These are phyloP conservation scores for Oeneis ivallda DNA, from an alignment of 2,888 invertebrate genomes.

Conservation along the genomic window DNA sequence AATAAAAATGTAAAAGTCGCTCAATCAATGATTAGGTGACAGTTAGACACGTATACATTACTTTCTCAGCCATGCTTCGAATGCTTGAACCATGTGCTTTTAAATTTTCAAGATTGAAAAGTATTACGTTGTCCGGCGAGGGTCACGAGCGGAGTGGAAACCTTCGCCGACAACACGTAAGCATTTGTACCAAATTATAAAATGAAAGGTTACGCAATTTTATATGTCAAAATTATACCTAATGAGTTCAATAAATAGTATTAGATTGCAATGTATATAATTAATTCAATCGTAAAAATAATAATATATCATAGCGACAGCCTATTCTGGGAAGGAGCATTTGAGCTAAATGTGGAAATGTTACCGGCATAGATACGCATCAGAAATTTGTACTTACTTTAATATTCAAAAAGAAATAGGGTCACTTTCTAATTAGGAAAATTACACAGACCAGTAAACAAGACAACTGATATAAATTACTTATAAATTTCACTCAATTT, in stretches of 20 bases:
- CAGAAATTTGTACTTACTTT: constrained; percentile 61
- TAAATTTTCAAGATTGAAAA: constrained; percentile 49
- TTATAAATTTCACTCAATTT: constrained; percentile 71
- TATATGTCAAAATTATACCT: constrained; percentile 51
- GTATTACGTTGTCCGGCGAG: constrained; percentile 55
- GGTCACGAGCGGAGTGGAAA: constrained; percentile 75
- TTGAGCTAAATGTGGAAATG: constrained; percentile 61
- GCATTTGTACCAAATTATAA: constrained; percentile 71
- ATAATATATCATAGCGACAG: constrained; percentile 8
- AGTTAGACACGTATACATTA: constrained; percentile 49
- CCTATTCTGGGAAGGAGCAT: constrained; percentile 43
- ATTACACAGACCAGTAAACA: constrained; percentile 54
- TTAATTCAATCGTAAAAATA: constrained; percentile 19
- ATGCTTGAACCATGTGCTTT: constrained; percentile 52
- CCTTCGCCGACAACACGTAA: constrained; percentile 80
- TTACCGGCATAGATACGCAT: constrained; percentile 58
- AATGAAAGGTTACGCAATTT: constrained; percentile 80
- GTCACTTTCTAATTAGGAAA: constrained; percentile 53
- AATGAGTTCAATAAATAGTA: background rate
- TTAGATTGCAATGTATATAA: background rate
- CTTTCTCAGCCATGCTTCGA: constrained; percentile 41
- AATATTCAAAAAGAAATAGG: constrained; percentile 55
- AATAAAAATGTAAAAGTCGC: constrained; percentile 36
- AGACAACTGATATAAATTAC: constrained; percentile 58
- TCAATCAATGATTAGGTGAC: constrained; percentile 37